These are phyloP conservation scores for Apis cerana DNA, from an alignment of 1,140 invertebrate species.

Conservation along the genomic window DNA sequence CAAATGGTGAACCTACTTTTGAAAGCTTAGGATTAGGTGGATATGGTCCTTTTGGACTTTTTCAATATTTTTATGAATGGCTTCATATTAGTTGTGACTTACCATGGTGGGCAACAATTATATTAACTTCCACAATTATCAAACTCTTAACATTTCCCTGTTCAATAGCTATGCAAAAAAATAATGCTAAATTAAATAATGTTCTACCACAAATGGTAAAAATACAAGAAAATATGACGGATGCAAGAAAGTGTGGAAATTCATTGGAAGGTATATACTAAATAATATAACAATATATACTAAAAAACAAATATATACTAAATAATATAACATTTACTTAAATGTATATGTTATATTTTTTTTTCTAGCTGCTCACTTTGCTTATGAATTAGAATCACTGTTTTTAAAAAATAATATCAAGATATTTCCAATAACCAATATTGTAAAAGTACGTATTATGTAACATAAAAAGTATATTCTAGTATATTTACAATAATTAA, in stretches of 20 bases:
- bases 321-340: slow-evolving; percentile 3
- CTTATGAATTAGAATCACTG: slow-evolving; percentile 88
- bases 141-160: slow-evolving; percentile 91
- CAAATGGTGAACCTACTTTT: slow-evolving; percentile 89
- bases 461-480: not conserved
- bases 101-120: slow-evolving; percentile 95
- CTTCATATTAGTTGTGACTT: slow-evolving; percentile 88
- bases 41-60: slow-evolving; percentile 88
- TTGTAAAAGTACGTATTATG: not conserved
- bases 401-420: slow-evolving; percentile 92
- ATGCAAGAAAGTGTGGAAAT: slow-evolving; percentile 91
- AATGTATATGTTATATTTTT: slow-evolving; percentile 17
- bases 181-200: slow-evolving; percentile 90
- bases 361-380: slow-evolving; percentile 84
- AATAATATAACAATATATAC: slow-evolving; percentile 10
- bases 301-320: too few relatives aligned
- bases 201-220: slow-evolving; percentile 90
- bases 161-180: slow-evolving; percentile 89
- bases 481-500: not conserved
- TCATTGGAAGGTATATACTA: slow-evolving; percentile 84
- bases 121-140: slow-evolving; percentile 87
- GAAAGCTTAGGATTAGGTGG: slow-evolving; percentile 90
- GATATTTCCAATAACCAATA: not conserved
- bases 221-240: slow-evolving; percentile 90
- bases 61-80: slow-evolving; percentile 91